phyloP scores from a whole-genome alignment of 2,113 vertebrate genomes.

The Misgurnus mizolepis region DNA sequence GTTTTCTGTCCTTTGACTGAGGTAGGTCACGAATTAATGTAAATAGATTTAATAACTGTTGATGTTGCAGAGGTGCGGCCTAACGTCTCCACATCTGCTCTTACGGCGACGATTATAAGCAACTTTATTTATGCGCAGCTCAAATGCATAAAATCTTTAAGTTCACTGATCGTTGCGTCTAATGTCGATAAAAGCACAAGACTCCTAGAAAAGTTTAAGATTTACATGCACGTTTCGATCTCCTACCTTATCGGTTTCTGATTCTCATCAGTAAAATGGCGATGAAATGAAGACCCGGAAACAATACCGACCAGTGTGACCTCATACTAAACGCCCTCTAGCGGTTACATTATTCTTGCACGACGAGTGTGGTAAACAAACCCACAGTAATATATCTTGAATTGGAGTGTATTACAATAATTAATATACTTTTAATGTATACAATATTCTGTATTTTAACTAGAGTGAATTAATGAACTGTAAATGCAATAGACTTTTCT shows the following conservation, averaged over 20 bases:
- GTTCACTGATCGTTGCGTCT: not conserved
- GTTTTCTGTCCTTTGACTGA: not conserved
- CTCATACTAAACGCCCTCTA: conserved; percentile 9
- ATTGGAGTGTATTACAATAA: too few relatives aligned
- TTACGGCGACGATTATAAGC: not conserved
- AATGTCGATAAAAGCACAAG: not conserved
- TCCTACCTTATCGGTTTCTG: conserved; percentile 24
- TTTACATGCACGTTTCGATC: not conserved
- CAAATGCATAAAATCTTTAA: not conserved
- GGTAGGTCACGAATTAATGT: not conserved
- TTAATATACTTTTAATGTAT: too few relatives aligned
- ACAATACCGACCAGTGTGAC: not conserved
- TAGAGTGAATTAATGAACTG: too few relatives aligned
- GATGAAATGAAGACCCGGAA: conserved; percentile 35
- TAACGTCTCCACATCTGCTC: not conserved
- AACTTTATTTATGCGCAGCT: not conserved
- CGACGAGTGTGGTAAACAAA: too few relatives aligned
- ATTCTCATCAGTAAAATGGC: conserved; percentile 28
- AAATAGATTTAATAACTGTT: too few relatives aligned
- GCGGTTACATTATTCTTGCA: not conserved
- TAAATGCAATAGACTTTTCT: too few relatives aligned
- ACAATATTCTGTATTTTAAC: too few relatives aligned
- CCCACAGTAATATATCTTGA: too few relatives aligned
- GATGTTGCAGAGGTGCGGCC: not conserved
- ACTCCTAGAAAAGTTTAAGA: not conserved